phyloP scores from a whole-genome alignment of 1,140 invertebrate species.

The Drosophila santomea region DNA sequence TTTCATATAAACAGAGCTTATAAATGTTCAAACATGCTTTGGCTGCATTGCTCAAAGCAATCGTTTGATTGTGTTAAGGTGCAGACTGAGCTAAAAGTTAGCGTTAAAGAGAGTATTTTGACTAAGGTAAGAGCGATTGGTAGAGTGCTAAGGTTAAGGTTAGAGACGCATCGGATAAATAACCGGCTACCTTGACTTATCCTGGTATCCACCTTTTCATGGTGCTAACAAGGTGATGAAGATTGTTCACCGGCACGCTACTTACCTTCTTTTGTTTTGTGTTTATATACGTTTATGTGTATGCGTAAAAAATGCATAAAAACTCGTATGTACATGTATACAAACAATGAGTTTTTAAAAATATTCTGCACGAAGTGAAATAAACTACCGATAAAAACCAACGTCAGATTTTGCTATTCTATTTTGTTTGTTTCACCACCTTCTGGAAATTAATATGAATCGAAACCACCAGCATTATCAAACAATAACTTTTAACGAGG shows the following conservation, averaged over 20 bases:
- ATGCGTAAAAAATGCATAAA: slow-evolving; percentile 1
- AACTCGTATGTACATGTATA: background rate
- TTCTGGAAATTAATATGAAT: too few relatives aligned
- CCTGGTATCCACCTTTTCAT: slow-evolving; percentile 40
- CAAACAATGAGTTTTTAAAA: background rate
- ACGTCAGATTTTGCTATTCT: too few relatives aligned
- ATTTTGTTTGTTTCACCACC: too few relatives aligned
- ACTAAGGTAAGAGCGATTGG: slow-evolving; percentile 3
- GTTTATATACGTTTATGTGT: slow-evolving; percentile 47
- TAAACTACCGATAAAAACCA: background rate
- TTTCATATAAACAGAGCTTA: slow-evolving; percentile 1
- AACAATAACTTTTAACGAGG: too few relatives aligned
- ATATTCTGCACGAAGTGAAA: background rate
- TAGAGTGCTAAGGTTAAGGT: slow-evolving; percentile 1
- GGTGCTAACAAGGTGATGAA: slow-evolving; percentile 77
- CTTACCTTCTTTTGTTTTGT: slow-evolving; percentile 63
- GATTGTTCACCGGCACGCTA: slow-evolving; percentile 73
- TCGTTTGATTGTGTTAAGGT: slow-evolving; percentile 17
- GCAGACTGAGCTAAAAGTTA: background rate
- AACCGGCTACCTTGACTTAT: slow-evolving; percentile 61
- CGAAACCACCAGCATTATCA: too few relatives aligned
- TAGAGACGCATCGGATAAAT: slow-evolving; percentile 47
- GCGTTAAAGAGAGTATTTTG: background rate
- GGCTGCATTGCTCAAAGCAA: slow-evolving; percentile 33
- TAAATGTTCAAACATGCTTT: slow-evolving; percentile 4